phyloP scores from a whole-genome alignment of 2,113 vertebrate species.

The Barnardius zonarius region DNA sequence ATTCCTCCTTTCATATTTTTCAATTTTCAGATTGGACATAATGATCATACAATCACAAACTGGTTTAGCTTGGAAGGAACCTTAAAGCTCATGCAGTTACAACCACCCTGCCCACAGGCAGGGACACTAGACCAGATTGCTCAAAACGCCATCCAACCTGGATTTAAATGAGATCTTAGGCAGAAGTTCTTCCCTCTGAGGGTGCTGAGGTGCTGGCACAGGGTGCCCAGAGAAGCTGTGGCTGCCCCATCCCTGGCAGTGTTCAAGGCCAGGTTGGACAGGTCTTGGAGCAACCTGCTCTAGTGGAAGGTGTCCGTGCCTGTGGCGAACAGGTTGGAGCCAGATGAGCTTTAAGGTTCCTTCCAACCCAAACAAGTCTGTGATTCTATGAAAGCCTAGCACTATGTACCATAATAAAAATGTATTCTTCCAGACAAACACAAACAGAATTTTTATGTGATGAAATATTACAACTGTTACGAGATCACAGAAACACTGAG shows the following conservation, averaged over 20 bases:
- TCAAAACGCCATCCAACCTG: not conserved
- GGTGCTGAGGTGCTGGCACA: rapidly evolving
- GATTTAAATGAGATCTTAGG: not conserved
- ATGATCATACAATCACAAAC: not conserved
- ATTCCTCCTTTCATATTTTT: not conserved
- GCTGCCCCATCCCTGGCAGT: rapidly evolving
- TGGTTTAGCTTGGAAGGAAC: not conserved
- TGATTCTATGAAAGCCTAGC: not conserved
- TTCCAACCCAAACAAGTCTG: not conserved
- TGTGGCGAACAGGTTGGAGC: rapidly evolving
- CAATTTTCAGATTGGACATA: not conserved
- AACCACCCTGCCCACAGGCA: not conserved
- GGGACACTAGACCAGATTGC: not conserved
- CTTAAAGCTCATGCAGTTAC: not conserved
- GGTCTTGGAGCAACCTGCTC: rapidly evolving
- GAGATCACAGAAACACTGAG: not conserved
- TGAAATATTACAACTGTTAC: not conserved
- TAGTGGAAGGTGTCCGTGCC: too few relatives aligned
- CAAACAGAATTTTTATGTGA: not conserved
- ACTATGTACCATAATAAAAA: not conserved
- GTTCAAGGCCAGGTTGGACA: rapidly evolving
- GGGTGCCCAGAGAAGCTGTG: rapidly evolving
- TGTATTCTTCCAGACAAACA: not conserved
- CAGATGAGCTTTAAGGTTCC: rapidly evolving
- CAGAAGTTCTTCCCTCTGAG: not conserved